A percentile compares a stretch with the other conserved stretches of the same genome.
Conservation (phyloP, 64 coral and sea anemone genomes). For the Dendrophyllia cribrosa region DNA sequence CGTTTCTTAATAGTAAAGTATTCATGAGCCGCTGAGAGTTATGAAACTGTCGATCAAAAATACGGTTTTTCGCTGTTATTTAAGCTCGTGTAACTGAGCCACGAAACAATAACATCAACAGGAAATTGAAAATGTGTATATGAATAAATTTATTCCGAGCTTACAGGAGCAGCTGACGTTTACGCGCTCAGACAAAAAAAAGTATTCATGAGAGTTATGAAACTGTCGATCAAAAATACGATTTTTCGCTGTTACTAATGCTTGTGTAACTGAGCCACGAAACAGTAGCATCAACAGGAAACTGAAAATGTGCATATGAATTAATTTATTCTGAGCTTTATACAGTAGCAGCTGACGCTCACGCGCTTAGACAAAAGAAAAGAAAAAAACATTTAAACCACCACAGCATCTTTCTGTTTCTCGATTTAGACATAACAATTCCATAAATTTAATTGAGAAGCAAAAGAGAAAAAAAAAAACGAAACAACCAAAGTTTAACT, state of each 20-base stretch:
- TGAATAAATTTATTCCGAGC: background rate
- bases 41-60: background rate
- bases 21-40: too few species aligned
- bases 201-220: too few species aligned
- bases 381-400: too few species aligned
- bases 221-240: background rate
- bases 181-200: too few species aligned
- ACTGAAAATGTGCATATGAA: background rate
- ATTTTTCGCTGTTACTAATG: background rate
- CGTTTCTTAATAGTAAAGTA: too few species aligned
- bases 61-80: background rate
- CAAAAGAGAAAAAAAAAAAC: too few species aligned
- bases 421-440: too few species aligned
- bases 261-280: background rate
- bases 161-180: background rate
- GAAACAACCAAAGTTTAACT: too few species aligned
- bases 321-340: background rate
- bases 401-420: too few species aligned
- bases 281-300: background rate
- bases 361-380: too few species aligned
- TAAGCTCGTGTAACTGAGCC: background rate
- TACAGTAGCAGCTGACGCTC: background rate
- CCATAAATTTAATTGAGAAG: too few species aligned
- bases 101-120: background rate
- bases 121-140: background rate